phyloP scores from a whole-genome alignment of 2,113 vertebrate species.

The Nymphicus hollandicus region DNA sequence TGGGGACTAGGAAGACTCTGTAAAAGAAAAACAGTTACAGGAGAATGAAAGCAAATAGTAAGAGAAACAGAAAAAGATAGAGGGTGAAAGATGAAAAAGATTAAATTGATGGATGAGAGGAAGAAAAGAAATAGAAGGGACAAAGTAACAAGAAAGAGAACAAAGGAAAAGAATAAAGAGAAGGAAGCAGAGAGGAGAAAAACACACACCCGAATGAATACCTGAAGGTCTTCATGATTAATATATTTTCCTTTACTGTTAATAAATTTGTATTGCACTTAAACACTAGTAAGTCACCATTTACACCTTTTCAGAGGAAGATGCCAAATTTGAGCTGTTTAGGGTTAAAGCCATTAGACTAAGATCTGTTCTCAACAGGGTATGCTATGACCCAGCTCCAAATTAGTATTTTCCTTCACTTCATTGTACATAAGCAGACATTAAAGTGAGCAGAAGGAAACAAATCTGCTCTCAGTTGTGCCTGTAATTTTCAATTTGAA shows the following conservation, averaged over 20 bases:
- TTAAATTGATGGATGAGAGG: constrained; percentile 42
- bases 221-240: neutral
- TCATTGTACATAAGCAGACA: neutral
- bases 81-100: constrained; percentile 20
- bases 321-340: neutral
- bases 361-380: neutral
- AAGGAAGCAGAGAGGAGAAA: neutral
- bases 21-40: neutral
- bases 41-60: constrained; percentile 1
- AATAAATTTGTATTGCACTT: neutral
- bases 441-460: neutral
- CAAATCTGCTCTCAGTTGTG: neutral
- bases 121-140: constrained; percentile 9
- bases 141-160: constrained; percentile 14
- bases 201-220: neutral
- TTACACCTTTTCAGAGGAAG: neutral
- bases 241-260: neutral
- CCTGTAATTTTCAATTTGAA: neutral
- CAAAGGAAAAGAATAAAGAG: constrained; percentile 20
- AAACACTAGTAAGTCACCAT: neutral
- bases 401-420: neutral
- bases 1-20: neutral
- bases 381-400: neutral
- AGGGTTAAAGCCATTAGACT: neutral
- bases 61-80: neutral